Evolutionary conservation across 92 coral and sea anemone genomes (phyloP).

Genomic region (Micromussa lordhowensis): DNA sequence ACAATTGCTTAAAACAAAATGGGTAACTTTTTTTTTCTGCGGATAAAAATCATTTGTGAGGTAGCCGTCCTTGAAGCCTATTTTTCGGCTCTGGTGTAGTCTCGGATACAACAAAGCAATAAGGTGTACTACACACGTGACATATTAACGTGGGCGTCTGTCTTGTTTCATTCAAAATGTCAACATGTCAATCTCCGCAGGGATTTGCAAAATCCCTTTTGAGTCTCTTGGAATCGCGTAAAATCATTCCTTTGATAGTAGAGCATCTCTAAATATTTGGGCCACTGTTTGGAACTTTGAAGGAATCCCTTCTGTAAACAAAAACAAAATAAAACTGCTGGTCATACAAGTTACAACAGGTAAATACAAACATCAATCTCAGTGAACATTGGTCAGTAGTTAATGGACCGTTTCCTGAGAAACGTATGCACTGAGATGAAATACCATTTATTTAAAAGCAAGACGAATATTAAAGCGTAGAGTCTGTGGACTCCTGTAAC

Average conservation of each 20-base stretch:
- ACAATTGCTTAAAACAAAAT: conserved; percentile 47
- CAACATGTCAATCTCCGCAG: conserved; percentile 8
- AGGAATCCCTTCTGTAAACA: conserved; percentile 16
- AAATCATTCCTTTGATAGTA: conserved; percentile 37
- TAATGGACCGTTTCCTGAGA: background rate
- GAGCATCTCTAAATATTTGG: conserved; percentile 25
- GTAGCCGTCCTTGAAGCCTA: background rate
- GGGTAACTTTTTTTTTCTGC: conserved; percentile 13
- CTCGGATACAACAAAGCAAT: background rate
- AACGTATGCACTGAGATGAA: background rate
- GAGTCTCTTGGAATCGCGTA: conserved; percentile 42
- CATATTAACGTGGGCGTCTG: background rate
- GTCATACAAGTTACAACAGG: background rate
- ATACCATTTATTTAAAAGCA: background rate
- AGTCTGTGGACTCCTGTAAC: background rate
- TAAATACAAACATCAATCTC: background rate
- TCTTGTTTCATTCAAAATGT: conserved; percentile 31
- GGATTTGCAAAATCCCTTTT: conserved; percentile 24
- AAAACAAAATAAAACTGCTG: background rate
- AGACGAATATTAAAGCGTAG: background rate
- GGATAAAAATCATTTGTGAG: conserved; percentile 28
- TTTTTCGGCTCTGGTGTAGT: conserved; percentile 4
- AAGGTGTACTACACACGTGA: background rate
- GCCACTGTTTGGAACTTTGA: conserved; percentile 23
- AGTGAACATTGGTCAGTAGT: background rate